Conservation (phyloP, 2,888 invertebrate genomes). For the Xestia xanthographa region DNA sequence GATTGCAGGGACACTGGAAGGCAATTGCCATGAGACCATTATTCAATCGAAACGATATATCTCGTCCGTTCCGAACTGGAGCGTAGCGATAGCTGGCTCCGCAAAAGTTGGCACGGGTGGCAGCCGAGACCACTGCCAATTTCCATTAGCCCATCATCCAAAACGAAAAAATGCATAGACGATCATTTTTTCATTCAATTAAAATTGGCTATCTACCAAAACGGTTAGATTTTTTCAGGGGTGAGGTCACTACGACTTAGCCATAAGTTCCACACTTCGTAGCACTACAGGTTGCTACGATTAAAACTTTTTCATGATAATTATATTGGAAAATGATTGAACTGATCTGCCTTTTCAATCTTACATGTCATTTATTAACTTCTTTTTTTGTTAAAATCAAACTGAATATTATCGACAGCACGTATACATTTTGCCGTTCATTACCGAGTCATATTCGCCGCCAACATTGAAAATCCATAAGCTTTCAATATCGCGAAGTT, state of each 20-base stretch:
- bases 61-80: slow-evolving; percentile 86
- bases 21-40: slow-evolving; percentile 88
- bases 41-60: slow-evolving; percentile 89
- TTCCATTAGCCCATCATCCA: slow-evolving; percentile 90
- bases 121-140: slow-evolving; percentile 89
- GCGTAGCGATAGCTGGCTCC: slow-evolving; percentile 88
- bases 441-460: slow-evolving; percentile 81
- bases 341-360: neutral
- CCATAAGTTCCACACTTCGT: slow-evolving; percentile 17
- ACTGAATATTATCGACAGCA: slow-evolving; percentile 51
- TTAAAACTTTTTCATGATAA: neutral
- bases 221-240: slow-evolving; percentile 75
- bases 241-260: slow-evolving; percentile 49
- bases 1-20: slow-evolving; percentile 77
- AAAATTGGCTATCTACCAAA: slow-evolving; percentile 89
- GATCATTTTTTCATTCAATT: slow-evolving; percentile 91
- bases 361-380: neutral
- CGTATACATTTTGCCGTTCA: slow-evolving; percentile 75
- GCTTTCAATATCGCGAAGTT: slow-evolving; percentile 89
- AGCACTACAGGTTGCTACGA: slow-evolving; percentile 18
- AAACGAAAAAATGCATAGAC: slow-evolving; percentile 90
- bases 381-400: slow-evolving; percentile 16
- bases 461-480: slow-evolving; percentile 89
- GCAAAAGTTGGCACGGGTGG: slow-evolving; percentile 89
- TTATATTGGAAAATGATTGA: neutral